These are phyloP conservation scores for Rhabdomys pumilio DNA, from an alignment of 2,797 vertebrate genomes.

Conservation along the genomic window DNA sequence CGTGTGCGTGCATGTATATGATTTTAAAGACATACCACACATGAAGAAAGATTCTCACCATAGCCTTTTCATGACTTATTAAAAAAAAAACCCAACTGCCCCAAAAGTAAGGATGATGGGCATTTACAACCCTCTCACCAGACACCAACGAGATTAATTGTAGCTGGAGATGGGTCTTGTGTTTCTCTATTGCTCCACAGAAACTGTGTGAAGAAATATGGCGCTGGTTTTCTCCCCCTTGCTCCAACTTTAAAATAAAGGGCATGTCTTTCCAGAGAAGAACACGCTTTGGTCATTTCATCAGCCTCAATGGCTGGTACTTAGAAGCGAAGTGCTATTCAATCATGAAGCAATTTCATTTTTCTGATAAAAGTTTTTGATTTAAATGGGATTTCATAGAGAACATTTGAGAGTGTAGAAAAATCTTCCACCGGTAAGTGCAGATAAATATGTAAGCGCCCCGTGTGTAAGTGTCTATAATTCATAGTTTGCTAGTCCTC, in stretches of 20 bases:
- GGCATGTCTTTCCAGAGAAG: constrained; percentile 89
- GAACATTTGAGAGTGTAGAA: constrained; percentile 75
- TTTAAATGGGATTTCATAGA: constrained; percentile 81
- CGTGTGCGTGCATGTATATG: not conserved
- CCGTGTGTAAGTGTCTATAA: constrained; percentile 62
- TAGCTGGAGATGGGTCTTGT: constrained; percentile 89
- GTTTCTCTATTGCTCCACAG: constrained; percentile 86
- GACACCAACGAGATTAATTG: constrained; percentile 90
- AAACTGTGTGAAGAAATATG: constrained; percentile 90
- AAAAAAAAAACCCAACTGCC: constrained; percentile 78
- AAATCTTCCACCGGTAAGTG: constrained; percentile 58
- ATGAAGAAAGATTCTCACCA: constrained; percentile 84
- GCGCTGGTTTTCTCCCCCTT: constrained; percentile 90
- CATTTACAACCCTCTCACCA: constrained; percentile 74
- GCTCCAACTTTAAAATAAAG: constrained; percentile 92
- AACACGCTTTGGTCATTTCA: constrained; percentile 73
- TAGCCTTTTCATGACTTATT: constrained; percentile 84
- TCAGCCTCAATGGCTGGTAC: constrained; percentile 80
- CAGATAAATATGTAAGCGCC: constrained; percentile 63
- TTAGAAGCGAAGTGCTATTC: constrained; percentile 81
- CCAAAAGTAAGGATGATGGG: constrained; percentile 12
- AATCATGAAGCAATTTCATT: constrained; percentile 82
- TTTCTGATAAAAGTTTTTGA: constrained; percentile 72
- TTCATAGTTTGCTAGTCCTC: constrained; percentile 59
- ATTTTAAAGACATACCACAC: constrained; percentile 78